Base-by-base conservation (phyloP, 2,888 invertebrate species). In the Lepidonotus clava region DNA sequence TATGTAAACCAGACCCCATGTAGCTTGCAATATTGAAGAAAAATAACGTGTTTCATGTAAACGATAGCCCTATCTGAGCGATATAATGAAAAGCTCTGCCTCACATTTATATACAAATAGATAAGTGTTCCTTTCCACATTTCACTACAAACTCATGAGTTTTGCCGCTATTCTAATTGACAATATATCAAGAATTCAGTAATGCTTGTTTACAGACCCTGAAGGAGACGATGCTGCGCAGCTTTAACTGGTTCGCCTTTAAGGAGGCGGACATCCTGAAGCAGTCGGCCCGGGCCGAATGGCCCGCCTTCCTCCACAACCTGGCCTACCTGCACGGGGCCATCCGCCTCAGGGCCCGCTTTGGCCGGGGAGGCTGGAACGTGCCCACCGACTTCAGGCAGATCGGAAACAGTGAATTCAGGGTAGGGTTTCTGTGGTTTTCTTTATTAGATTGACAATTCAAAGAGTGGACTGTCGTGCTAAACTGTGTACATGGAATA, bases 281-380 rank as follows among this genome's bases (percentile, higher is more conserved):
- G 87, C 92, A 92, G 88, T 91, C 92, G 5, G 89, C 89, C 5
- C 89, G 92, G 11, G 88, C 91, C 0, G 93, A 94, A 87, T 94
- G 93, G 93, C 92, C 93, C 0, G 90, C 91, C n/a, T 90, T 94
- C 89, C 90, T 94, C 38, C 94, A 94, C 90, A 94, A 94, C 89
- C 89, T 94, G 87, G 93, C 93, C 89, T 93, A 92, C 90, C 90
- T 94, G 28, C 94, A 94, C 86, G 93, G 92, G 56, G 92, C 93
- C 38, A 87, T 94, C 32, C 92, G 92, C 77, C 92, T 94, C 14
- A 87, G 94, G 66, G 91, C 93, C n/a, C 89, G 93, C 40, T 93
- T 91, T 88, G 92, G 92, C 14, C 87, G 89, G 34, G 92, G 91
- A n/a, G 94, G 94, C n/a, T 94, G 93, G 93, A 93, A 93, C 86